Conservation (phyloP, 2,797 vertebrate genomes). For the Channa striata region DNA sequence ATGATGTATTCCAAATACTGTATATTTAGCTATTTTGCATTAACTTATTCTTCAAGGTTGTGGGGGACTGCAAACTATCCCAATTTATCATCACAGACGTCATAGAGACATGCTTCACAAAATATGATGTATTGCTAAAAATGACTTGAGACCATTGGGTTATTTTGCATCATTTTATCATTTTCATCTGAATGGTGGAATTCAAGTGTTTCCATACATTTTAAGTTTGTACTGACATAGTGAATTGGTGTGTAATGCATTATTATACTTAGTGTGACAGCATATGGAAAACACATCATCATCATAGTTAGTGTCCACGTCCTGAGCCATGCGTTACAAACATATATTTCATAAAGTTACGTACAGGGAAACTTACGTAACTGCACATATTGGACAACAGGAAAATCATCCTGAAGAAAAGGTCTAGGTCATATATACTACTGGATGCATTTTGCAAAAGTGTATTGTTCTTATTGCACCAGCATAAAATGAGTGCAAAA, state of each 20-base stretch:
- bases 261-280: slow-evolving; percentile 34
- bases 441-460: slow-evolving; percentile 5
- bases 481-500: slow-evolving; percentile 22
- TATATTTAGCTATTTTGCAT: background rate
- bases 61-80: background rate
- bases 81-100: background rate
- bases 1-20: background rate
- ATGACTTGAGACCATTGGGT: slow-evolving; percentile 35
- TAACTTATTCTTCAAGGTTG: background rate
- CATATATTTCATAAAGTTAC: slow-evolving; percentile 31
- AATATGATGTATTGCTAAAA: slow-evolving; percentile 37
- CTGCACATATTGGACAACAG: slow-evolving; percentile 9
- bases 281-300: slow-evolving; percentile 25
- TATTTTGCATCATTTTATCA: slow-evolving; percentile 46
- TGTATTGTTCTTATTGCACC: slow-evolving; percentile 33
- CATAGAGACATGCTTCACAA: too few species aligned
- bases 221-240: slow-evolving; percentile 30
- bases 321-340: slow-evolving; percentile 55
- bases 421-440: background rate
- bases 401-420: slow-evolving; percentile 5
- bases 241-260: slow-evolving; percentile 34
- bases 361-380: slow-evolving; percentile 26
- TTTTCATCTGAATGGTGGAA: slow-evolving; percentile 65
- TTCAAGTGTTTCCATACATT: slow-evolving; percentile 54
- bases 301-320: slow-evolving; percentile 33